These are phyloP conservation scores for Saguinus imperator DNA, from an alignment of 2,113 vertebrate genomes.

Conservation along the genomic window DNA sequence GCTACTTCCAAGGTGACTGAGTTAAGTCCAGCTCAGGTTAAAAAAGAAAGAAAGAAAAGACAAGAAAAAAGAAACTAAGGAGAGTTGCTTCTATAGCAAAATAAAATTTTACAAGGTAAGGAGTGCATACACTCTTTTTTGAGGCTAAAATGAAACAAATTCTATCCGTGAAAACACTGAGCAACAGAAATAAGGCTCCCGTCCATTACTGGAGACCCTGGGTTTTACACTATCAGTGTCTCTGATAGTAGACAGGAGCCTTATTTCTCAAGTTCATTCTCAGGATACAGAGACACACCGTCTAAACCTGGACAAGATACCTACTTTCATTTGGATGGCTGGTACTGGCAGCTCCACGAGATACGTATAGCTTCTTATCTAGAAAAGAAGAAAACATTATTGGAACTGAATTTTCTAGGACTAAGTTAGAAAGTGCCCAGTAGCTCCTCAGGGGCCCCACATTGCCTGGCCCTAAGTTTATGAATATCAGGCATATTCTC, in stretches of 20 bases:
- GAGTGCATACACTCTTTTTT: background rate
- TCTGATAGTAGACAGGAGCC: too few species aligned
- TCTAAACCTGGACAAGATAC: constrained; percentile 38
- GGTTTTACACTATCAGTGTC: background rate
- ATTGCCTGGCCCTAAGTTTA: background rate
- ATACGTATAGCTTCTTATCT: constrained; percentile 58
- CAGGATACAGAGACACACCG: background rate
- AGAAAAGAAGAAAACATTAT: constrained; percentile 27
- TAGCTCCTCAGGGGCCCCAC: background rate
- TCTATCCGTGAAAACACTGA: constrained; percentile 10
- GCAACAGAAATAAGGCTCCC: background rate
- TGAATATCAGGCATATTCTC: constrained; percentile 24
- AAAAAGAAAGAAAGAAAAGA: background rate
- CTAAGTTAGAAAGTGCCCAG: background rate
- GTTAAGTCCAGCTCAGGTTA: background rate
- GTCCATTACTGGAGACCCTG: background rate
- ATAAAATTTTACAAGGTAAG: background rate
- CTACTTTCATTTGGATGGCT: constrained; percentile 57
- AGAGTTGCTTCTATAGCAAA: background rate
- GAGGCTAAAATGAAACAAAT: constrained; percentile 29
- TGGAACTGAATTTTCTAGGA: background rate
- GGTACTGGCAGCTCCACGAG: background rate
- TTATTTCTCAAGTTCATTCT: background rate
- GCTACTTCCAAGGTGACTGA: background rate
- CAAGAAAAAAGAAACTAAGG: background rate